Base-by-base conservation (phyloP, 92 coral and sea anemone species). In the Parazoanthus swiftii region DNA sequence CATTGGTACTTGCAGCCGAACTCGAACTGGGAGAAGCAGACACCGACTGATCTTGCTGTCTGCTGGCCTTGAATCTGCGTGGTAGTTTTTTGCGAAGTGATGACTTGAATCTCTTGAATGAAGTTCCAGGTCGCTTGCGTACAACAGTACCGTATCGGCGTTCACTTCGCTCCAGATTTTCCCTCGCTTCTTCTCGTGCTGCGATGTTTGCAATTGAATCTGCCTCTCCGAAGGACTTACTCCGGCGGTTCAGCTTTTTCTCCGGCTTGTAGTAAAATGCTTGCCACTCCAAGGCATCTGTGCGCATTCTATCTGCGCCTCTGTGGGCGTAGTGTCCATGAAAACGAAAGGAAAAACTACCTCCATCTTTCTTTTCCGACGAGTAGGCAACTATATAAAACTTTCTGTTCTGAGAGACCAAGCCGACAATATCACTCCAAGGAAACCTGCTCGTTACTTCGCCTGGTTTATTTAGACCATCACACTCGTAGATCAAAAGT, bases 271-370 rank as follows among this genome's bases (percentile, higher is more conserved):
- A 90, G 81, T 81, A 92, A 83, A 93, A 90, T 18, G 82, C 91
- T 72, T 95, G 92, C 79, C 92, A 91, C 73, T 85, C 89, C 3
- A 92, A 70, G 29, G 94, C 92, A 73, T 90, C 94, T 43, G 90
- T 81, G 48, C 93, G 91, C 35, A 92, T 87, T 73, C 99, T 94
- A 20, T 89, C 86, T 36, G 98, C 98, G n/a, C 96, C 98, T 81
- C 92, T 91, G 89, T 94, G 95, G 26, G 98, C 98, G 73, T 93
- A 92, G 56, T 93, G 98, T n/a, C 98, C 98, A 33, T 93, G 98
- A 88, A 95, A 95, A 39, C 98, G 91, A 85, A 89, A 95, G 7
- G 93, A 91, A 89, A 79, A 90, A 26, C 93, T 90, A 0, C 98
- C 94, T 51, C 98, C 94, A 59, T 95, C 96, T 80, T 90, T 91